Evolutionary conservation across 2,113 vertebrate genomes (phyloP).

Genomic region (Lepus americanus): DNA sequence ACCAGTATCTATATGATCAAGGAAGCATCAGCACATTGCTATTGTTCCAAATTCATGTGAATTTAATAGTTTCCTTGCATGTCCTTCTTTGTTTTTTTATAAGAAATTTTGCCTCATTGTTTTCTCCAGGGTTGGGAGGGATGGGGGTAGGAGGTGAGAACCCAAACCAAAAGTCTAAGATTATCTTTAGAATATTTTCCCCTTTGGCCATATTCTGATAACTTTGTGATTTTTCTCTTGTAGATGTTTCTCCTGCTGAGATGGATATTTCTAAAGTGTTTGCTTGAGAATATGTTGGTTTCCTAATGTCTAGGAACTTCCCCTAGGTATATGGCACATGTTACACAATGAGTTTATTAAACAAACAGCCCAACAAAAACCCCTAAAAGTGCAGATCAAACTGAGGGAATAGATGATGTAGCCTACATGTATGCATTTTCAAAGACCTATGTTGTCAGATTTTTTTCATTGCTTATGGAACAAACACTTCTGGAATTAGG

Average conservation of each 20-base stretch:
- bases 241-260: constrained; percentile 26
- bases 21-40: neutral
- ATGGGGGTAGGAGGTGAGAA: neutral
- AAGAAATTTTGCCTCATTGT: neutral
- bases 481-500: neutral
- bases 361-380: neutral
- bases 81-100: neutral
- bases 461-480: constrained; percentile 18
- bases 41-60: neutral
- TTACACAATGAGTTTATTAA: neutral
- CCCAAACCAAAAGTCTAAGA: neutral
- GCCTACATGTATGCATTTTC: neutral
- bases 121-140: neutral
- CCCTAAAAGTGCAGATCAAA: neutral
- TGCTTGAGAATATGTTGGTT: constrained; percentile 40
- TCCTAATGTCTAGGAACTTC: constrained; percentile 28
- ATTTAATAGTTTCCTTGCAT: neutral
- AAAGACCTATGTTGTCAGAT: neutral
- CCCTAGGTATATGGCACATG: neutral
- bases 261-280: constrained; percentile 36
- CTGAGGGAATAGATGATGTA: neutral
- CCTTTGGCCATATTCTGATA: neutral
- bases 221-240: neutral
- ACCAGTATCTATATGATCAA: neutral
- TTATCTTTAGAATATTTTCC: neutral